Evolutionary conservation across 2,113 vertebrate species (phyloP).

Genomic region (Peromyscus maniculatus): DNA sequence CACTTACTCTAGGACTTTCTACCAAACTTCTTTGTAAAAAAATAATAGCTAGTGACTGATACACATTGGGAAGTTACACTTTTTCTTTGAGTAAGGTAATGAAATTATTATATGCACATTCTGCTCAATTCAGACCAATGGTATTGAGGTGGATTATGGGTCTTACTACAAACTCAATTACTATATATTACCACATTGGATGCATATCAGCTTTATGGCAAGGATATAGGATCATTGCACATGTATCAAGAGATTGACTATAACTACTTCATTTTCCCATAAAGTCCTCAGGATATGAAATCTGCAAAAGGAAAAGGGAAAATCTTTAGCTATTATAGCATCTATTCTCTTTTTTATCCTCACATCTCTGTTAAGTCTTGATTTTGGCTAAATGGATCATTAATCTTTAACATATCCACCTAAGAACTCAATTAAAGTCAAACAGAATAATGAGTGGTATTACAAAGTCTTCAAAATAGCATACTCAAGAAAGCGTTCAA

Average conservation of each 20-base stretch:
- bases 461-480: slow-evolving; percentile 66
- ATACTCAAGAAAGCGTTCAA: slow-evolving; percentile 60
- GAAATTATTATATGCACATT: background rate
- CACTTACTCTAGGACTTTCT: background rate
- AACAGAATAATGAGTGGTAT: slow-evolving; percentile 64
- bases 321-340: slow-evolving; percentile 67
- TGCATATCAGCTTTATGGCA: slow-evolving; percentile 49
- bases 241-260: slow-evolving; percentile 31
- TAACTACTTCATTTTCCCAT: slow-evolving; percentile 58
- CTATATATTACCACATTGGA: background rate
- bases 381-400: slow-evolving; percentile 73
- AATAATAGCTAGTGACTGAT: background rate
- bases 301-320: slow-evolving; percentile 63
- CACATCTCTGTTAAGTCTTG: slow-evolving; percentile 75
- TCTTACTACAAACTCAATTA: background rate
- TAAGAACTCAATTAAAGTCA: slow-evolving; percentile 79
- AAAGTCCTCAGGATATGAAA: slow-evolving; percentile 61
- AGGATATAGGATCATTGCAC: slow-evolving; percentile 34
- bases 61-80: background rate
- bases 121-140: slow-evolving; percentile 34
- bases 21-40: background rate
- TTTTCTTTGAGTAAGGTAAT: slow-evolving; percentile 40
- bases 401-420: slow-evolving; percentile 77
- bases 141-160: slow-evolving; percentile 24
- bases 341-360: slow-evolving; percentile 63